Base-by-base conservation (phyloP, 2,888 invertebrate species). In the Sussaba pulchella region DNA sequence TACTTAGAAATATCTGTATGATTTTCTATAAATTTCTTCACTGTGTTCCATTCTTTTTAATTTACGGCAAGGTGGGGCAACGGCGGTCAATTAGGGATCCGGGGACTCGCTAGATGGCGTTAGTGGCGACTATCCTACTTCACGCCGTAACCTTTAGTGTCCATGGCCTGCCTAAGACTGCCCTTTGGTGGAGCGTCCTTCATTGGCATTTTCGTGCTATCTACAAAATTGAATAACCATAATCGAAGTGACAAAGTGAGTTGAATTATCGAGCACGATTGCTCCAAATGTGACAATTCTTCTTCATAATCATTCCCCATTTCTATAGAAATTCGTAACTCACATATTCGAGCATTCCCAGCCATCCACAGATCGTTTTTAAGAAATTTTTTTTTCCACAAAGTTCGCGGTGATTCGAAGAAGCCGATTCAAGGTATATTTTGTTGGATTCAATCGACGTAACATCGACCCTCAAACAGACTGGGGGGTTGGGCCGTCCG, bases 171-270 rank as follows among this genome's bases (percentile, higher is more conserved):
- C n/a, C n/a, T n/a, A n/a, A n/a, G n/a, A n/a, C n/a, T n/a, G 31
- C 31, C 31, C 2, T 31, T 57, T 26, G 31, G 57, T 9, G 31
- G 9, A 57, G 57, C 57, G 57, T 57, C 57, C 57, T 57, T 9
- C 57, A 17, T 14, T 26, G 6, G 31, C 31, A 6, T 31, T 31
- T 31, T 31, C 31, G 31, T 31, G n/a, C 6, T 5, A 31, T 54
- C 31, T n/a, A n/a, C 31, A 54, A 2, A 50, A 9, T 26, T 31
- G 57, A 17, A 31, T 57, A 57, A 57, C 31, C 31, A 57, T 3
- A 36, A 57, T n/a, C 17, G 36, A 57, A 57, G 36, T 57, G 36
- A 57, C 57, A 31, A 57, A 57, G 57, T 57, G 57, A 57, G 57
- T 57, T 31, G 31, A 57, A 57, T 57, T 57, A 31, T 14, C 8